A percentile compares a stretch with the other conserved stretches of the same genome.
These are phyloP conservation scores for Ictalurus punctatus DNA, from an alignment of 2,113 vertebrate genomes.

Conservation along the genomic window DNA sequence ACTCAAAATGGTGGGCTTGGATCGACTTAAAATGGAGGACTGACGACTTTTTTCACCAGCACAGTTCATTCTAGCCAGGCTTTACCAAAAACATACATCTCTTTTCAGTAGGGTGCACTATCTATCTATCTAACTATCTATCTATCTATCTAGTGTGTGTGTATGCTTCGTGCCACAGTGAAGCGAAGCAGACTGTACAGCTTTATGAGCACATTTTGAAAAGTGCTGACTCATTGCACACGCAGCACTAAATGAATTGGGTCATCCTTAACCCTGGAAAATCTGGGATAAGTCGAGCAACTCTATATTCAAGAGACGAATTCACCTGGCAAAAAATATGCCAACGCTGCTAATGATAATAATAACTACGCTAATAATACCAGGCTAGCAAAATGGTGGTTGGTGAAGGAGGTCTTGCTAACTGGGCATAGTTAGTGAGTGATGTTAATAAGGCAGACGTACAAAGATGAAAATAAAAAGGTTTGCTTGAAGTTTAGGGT, in stretches of 20 bases:
- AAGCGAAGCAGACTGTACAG: slow-evolving; percentile 9
- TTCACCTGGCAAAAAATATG: not conserved
- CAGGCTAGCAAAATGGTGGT: not conserved
- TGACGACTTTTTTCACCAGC: not conserved
- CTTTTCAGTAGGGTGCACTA: not conserved
- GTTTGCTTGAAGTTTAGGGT: not conserved
- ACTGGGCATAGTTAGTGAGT: not conserved
- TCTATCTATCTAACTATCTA: not conserved
- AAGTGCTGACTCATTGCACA: slow-evolving; percentile 41
- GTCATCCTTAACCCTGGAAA: slow-evolving; percentile 39
- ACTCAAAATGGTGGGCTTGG: not conserved
- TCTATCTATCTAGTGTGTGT: not conserved
- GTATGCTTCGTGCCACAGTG: slow-evolving; percentile 38
- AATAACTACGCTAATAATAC: not conserved
- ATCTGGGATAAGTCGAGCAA: slow-evolving; percentile 42
- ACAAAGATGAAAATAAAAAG: not conserved
- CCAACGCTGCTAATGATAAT: slow-evolving; percentile 4
- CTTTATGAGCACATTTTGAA: not conserved
- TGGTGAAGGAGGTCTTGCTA: not conserved
- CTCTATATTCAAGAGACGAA: not conserved
- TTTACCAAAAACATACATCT: too few relatives aligned
- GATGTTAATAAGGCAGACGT: not conserved
- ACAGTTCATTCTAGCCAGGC: not conserved
- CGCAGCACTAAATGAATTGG: slow-evolving; percentile 34
- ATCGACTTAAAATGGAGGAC: not conserved